A percentile compares a stretch with the other conserved stretches of the same genome.
Evolutionary conservation across 2,797 vertebrate species (phyloP).

Genomic region (Argyrosomus regius): DNA sequence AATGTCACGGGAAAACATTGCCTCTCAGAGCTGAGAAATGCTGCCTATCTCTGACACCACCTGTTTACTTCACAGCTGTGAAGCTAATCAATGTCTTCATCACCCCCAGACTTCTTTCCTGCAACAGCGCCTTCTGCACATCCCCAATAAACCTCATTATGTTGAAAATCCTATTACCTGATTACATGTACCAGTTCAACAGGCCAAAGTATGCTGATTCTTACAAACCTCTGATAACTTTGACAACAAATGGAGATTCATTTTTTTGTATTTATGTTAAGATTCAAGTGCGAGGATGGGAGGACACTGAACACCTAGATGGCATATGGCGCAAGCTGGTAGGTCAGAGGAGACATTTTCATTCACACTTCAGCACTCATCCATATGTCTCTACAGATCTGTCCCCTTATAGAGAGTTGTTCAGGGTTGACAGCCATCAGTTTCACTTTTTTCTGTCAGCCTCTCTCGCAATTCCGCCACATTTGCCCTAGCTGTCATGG

Average conservation of each 20-base stretch:
- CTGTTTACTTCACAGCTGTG: constrained; percentile 68
- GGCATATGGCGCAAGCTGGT: constrained; percentile 25
- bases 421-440: constrained; percentile 72
- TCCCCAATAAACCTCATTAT: constrained; percentile 61
- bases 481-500: constrained; percentile 76
- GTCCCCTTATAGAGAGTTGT: constrained; percentile 51
- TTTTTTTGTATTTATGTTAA: constrained; percentile 1
- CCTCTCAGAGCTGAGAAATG: constrained; percentile 47
- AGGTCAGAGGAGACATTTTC: constrained; percentile 39
- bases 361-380: constrained; percentile 35
- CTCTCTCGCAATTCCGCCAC: constrained; percentile 64
- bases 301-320: constrained; percentile 37
- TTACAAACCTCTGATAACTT: constrained; percentile 21
- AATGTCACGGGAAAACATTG: constrained; percentile 35
- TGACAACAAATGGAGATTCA: constrained; percentile 10
- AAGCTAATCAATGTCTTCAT: constrained; percentile 72
- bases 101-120: constrained; percentile 58
- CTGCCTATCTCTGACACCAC: constrained; percentile 70
- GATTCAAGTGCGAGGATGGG: constrained; percentile 32
- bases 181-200: constrained; percentile 25
- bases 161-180: constrained; percentile 42
- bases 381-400: constrained; percentile 43
- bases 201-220: background rate
- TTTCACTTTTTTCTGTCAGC: constrained; percentile 70
- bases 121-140: constrained; percentile 49